Percentiles rank a stretch among this genome's conserved stretches.
Conservation (phyloP, 1,140 invertebrate species). For the Ridgeia piscesae region DNA sequence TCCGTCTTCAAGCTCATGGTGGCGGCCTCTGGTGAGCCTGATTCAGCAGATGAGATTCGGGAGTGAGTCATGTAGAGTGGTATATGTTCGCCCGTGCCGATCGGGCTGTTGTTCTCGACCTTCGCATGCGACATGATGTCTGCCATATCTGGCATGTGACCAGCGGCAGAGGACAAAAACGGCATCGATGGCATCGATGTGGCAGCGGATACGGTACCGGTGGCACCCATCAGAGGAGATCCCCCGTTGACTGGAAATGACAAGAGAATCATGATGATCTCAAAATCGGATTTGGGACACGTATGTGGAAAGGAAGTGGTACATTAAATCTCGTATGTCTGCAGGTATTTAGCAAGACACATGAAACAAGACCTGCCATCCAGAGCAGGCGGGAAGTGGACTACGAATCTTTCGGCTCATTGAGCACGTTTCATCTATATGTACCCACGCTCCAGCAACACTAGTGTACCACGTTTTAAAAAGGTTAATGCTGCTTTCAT, state of each 20-base stretch:
- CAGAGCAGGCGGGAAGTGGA: too few relatives aligned
- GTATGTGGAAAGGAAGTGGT: background rate
- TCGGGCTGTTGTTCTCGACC: background rate
- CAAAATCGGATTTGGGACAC: background rate
- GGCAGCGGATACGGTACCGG: background rate
- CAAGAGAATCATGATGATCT: background rate
- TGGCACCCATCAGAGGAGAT: background rate
- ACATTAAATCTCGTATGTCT: background rate
- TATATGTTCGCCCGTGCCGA: constrained; percentile 11
- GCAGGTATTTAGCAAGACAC: background rate
- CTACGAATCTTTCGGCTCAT: too few relatives aligned
- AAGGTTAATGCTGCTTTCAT: too few relatives aligned
- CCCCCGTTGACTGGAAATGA: background rate
- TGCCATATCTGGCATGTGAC: background rate
- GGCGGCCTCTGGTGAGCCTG: background rate
- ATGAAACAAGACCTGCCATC: too few relatives aligned
- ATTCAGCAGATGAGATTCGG: background rate
- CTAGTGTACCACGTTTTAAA: too few relatives aligned
- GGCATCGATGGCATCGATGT: background rate
- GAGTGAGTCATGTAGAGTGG: constrained; percentile 1
- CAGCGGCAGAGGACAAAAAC: background rate
- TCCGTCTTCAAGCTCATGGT: background rate
- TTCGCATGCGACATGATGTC: background rate
- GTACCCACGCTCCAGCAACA: too few relatives aligned
- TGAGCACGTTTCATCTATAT: too few relatives aligned